Conservation (phyloP, 1,140 invertebrate genomes). For the Eupristina koningsbergeri region DNA sequence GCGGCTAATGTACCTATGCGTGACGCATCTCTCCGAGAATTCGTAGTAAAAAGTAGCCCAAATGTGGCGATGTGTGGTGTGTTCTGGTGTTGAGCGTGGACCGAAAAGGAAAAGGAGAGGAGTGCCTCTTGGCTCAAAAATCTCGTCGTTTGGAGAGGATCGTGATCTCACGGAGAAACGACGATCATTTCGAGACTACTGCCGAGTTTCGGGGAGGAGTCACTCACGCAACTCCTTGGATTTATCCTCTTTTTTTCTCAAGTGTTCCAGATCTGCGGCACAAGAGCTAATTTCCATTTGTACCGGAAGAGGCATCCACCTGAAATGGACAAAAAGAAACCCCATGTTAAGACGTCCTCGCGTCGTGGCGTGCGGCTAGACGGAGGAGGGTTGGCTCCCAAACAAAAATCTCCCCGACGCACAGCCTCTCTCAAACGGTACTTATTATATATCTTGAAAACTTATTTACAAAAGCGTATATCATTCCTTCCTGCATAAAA, state of each 20-base stretch:
- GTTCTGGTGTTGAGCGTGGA: not conserved
- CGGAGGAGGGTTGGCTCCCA: not conserved
- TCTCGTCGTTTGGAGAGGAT: not conserved
- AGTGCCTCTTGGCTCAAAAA: not conserved
- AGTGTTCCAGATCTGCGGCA: conserved; percentile 14
- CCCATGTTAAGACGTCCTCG: conserved; percentile 31
- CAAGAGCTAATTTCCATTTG: conserved; percentile 28
- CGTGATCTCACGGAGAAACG: not conserved
- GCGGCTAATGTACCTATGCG: not conserved
- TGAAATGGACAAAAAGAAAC: conserved; percentile 18
- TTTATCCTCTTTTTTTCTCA: conserved; percentile 17
- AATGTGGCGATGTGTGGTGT: not conserved
- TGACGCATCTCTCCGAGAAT: not conserved
- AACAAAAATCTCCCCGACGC: not conserved
- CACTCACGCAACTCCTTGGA: conserved; percentile 4
- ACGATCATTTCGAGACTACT: not conserved
- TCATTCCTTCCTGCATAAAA: not conserved
- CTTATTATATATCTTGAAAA: conserved; percentile 44
- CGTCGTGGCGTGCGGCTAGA: not conserved
- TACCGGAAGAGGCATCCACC: conserved; percentile 29
- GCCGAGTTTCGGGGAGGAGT: not conserved
- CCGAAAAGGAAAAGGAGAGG: not conserved
- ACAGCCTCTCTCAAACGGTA: conserved; percentile 1
- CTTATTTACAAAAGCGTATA: conserved; percentile 23
- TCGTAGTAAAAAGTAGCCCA: conserved; percentile 18